Conservation (phyloP, 2,113 vertebrate species). For the Glareola pratincola region DNA sequence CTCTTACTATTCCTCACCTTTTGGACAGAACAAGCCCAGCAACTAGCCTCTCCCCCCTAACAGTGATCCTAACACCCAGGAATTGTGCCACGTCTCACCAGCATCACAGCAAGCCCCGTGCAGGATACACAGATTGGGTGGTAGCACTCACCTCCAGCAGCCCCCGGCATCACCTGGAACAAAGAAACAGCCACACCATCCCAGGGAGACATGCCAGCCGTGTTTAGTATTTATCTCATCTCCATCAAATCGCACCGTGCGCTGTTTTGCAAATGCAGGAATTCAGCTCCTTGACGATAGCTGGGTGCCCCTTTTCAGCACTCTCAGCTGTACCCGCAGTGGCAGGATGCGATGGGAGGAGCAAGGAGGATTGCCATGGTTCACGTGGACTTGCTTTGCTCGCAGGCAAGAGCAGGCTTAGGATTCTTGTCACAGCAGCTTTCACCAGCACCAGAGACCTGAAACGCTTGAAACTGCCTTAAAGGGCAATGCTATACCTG, state of each 20-base stretch:
- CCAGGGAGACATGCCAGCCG: not conserved
- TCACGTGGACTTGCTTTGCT: not conserved
- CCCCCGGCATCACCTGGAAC: not conserved
- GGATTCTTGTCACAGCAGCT: not conserved
- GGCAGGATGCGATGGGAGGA: not conserved
- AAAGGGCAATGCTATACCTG: not conserved
- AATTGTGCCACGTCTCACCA: not conserved
- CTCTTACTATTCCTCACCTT: not conserved
- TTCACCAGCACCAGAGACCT: not conserved
- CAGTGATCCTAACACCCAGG: not conserved
- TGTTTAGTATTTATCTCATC: not conserved
- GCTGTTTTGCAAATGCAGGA: rapidly evolving
- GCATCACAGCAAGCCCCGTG: not conserved
- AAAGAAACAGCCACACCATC: not conserved
- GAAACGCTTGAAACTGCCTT: not conserved
- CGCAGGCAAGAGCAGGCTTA: not conserved
- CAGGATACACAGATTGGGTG: not conserved
- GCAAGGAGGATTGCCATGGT: not conserved
- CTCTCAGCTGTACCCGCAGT: not conserved
- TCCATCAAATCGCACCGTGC: rapidly evolving
- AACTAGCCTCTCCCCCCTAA: not conserved
- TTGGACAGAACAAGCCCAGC: not conserved
- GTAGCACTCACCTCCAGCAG: constrained; percentile 17
- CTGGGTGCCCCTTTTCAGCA: not conserved
- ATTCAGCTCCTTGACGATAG: not conserved